Conservation (phyloP, 2,113 vertebrate genomes). For the Odontesthes bonariensis region DNA sequence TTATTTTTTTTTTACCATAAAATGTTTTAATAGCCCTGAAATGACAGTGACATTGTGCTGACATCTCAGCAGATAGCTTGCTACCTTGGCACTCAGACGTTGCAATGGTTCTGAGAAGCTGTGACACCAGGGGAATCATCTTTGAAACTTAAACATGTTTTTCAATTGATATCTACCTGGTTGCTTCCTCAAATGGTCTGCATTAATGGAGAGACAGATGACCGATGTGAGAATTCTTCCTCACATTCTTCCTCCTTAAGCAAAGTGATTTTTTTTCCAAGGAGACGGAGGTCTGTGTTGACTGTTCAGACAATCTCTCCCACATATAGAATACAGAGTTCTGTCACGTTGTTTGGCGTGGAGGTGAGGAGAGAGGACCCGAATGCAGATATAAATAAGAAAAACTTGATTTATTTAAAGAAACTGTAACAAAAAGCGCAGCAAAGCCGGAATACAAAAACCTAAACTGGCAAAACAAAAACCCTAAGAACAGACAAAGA, state of each 20-base stretch:
- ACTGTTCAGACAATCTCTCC: constrained; percentile 31
- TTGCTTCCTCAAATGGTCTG: constrained; percentile 51
- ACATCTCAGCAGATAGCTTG: constrained; percentile 21
- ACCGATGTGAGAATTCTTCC: too few relatives aligned
- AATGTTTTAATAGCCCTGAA: background rate
- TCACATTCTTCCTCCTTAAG: constrained; percentile 46
- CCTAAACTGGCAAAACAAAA: too few relatives aligned
- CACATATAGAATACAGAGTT: constrained; percentile 60
- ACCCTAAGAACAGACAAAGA: too few relatives aligned
- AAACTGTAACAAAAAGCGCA: too few relatives aligned
- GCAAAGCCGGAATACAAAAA: too few relatives aligned
- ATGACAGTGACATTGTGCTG: background rate
- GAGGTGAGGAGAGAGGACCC: too few relatives aligned
- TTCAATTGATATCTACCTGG: constrained; percentile 30
- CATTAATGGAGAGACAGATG: constrained; percentile 38
- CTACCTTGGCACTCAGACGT: constrained; percentile 14
- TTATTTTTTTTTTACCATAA: too few relatives aligned
- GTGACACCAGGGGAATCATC: constrained; percentile 28
- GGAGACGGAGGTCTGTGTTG: constrained; percentile 28
- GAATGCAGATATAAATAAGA: too few relatives aligned
- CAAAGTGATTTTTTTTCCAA: constrained; percentile 44
- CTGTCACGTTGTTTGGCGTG: too few relatives aligned
- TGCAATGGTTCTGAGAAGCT: constrained; percentile 24
- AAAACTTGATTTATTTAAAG: too few relatives aligned
- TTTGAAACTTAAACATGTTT: constrained; percentile 48